phyloP scores from a whole-genome alignment of 2,888 invertebrate genomes.

The Drosophila recens region DNA sequence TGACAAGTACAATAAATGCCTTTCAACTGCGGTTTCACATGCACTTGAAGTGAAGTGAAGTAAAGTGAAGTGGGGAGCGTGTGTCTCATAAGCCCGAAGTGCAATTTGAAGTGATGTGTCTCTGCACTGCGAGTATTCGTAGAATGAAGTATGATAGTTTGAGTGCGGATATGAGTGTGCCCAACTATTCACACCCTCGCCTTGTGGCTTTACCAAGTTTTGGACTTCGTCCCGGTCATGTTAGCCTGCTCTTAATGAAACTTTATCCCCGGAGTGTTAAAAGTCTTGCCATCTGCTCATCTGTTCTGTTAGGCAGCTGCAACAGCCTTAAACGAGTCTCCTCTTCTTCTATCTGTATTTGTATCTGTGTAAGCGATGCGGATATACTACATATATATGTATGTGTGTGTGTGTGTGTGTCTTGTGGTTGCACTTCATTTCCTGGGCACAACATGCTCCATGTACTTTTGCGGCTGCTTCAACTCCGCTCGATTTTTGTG shows the following conservation, averaged over 20 bases:
- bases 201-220: constrained; percentile 66
- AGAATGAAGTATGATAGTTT: constrained; percentile 73
- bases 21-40: constrained; percentile 83
- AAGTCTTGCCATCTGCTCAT: constrained; percentile 73
- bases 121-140: constrained; percentile 24
- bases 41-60: constrained; percentile 77
- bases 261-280: constrained; percentile 80
- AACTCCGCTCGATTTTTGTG: constrained; percentile 22
- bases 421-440: constrained; percentile 66
- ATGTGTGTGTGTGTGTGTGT: constrained; percentile 19
- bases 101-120: constrained; percentile 80
- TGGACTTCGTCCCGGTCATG: constrained; percentile 57
- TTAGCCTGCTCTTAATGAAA: constrained; percentile 79
- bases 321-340: constrained; percentile 21
- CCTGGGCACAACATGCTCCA: constrained; percentile 46
- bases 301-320: constrained; percentile 44
- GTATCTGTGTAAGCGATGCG: constrained; percentile 9
- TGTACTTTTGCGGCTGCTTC: constrained; percentile 26
- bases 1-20: constrained; percentile 82
- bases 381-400: not conserved
- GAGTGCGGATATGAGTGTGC: constrained; percentile 20
- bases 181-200: constrained; percentile 19
- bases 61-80: constrained; percentile 12
- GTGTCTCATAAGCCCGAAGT: constrained; percentile 65
- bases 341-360: not conserved